Conservation (phyloP, 1,140 invertebrate genomes). For the Piezodorus guildinii region DNA sequence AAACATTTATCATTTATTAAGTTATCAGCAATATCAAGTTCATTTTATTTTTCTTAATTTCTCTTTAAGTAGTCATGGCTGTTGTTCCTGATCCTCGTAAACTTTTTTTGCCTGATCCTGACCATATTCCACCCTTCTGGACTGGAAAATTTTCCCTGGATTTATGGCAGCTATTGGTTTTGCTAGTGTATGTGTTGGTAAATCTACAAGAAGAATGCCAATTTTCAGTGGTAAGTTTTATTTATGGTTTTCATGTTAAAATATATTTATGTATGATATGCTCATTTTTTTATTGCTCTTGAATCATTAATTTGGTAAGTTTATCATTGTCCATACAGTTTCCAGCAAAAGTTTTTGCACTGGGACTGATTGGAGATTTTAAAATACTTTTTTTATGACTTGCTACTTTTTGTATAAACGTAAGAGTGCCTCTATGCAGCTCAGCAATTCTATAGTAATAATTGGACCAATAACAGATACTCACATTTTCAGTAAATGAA, state of each 20-base stretch:
- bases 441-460: too few species aligned
- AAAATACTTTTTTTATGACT: too few species aligned
- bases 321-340: not conserved
- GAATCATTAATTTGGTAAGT: not conserved
- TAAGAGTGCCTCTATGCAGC: too few species aligned
- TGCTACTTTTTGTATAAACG: too few species aligned
- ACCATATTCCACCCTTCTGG: slow-evolving; percentile 10
- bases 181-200: not conserved
- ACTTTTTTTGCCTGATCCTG: slow-evolving; percentile 16
- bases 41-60: not conserved
- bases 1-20: too few species aligned
- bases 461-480: too few species aligned
- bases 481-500: too few species aligned
- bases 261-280: not conserved
- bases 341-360: too few species aligned
- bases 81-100: slow-evolving; percentile 14
- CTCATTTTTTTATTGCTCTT: not conserved
- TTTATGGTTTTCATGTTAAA: not conserved
- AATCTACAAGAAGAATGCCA: not conserved
- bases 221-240: slow-evolving; percentile 20
- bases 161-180: slow-evolving; percentile 3
- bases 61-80: slow-evolving; percentile 4
- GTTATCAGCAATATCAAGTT: too few species aligned
- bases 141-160: slow-evolving; percentile 16
- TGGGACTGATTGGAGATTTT: too few species aligned